phyloP scores from a whole-genome alignment of 2,888 invertebrate species.

The Parascotia fuliginaria region DNA sequence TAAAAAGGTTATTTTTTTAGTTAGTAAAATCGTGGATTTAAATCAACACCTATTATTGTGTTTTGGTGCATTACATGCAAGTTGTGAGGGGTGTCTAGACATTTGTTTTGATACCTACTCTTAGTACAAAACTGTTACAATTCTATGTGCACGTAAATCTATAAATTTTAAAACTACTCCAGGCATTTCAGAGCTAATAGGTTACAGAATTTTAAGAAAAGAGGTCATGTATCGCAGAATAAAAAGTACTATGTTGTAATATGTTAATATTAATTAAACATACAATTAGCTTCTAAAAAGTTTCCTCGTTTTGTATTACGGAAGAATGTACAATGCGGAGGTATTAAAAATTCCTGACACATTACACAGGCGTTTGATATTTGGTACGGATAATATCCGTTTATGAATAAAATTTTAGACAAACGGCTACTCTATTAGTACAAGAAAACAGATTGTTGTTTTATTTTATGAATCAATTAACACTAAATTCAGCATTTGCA shows the following conservation, averaged over 20 bases:
- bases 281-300: background rate
- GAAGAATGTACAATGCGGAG: conserved; percentile 13
- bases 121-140: too few species aligned
- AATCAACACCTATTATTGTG: background rate
- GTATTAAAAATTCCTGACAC: conserved; percentile 13
- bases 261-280: conserved; percentile 2
- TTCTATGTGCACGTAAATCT: too few species aligned
- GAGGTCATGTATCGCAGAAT: background rate
- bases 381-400: conserved; percentile 10
- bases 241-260: background rate
- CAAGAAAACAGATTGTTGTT: background rate
- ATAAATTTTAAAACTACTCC: too few species aligned
- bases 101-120: background rate
- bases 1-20: conserved; percentile 4
- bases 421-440: background rate
- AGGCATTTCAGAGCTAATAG: too few species aligned
- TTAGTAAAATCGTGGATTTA: background rate
- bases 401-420: background rate
- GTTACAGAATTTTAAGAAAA: background rate
- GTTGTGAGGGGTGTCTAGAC: conserved; percentile 3
- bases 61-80: background rate
- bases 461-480: too few species aligned
- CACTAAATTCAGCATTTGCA: too few species aligned
- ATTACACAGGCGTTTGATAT: conserved; percentile 12
- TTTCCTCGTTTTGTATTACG: background rate